Conservation (phyloP, 2,888 invertebrate genomes). For the Myopa testacea region DNA sequence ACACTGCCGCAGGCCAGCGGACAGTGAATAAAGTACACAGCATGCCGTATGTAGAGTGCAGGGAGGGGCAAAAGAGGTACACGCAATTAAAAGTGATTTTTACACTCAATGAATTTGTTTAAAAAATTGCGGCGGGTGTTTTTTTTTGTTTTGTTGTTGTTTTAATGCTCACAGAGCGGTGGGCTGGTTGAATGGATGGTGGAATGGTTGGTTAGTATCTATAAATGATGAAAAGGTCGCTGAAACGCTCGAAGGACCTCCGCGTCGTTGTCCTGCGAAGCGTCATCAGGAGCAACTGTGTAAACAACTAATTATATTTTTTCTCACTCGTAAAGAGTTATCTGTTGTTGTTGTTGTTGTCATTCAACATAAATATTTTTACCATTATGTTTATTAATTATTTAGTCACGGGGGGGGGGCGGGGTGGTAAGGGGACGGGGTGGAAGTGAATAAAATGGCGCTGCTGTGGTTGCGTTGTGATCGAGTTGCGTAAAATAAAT, state of each 20-base stretch:
- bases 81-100: conserved; percentile 47
- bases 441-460: neutral
- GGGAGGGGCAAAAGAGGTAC: neutral
- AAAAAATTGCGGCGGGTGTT: conserved; percentile 50
- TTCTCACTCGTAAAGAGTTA: neutral
- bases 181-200: neutral
- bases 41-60: no score
- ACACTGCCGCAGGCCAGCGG: conserved; percentile 18
- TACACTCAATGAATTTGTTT: conserved; percentile 60
- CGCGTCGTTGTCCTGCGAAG: neutral
- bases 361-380: conserved; percentile 29
- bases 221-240: conserved; percentile 4
- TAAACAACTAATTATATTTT: conserved; percentile 11
- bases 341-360: neutral
- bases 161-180: neutral
- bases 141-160: conserved; percentile 21
- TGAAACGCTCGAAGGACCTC: neutral
- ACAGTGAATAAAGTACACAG: neutral
- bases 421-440: neutral
- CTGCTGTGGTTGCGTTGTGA: neutral
- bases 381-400: conserved; percentile 49
- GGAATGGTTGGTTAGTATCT: neutral
- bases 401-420: conserved; percentile 41
- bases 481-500: conserved; percentile 32
- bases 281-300: neutral